Evolutionary conservation across 2,888 invertebrate genomes (phyloP).

Genomic region (Acanthoscelides obtectus): DNA sequence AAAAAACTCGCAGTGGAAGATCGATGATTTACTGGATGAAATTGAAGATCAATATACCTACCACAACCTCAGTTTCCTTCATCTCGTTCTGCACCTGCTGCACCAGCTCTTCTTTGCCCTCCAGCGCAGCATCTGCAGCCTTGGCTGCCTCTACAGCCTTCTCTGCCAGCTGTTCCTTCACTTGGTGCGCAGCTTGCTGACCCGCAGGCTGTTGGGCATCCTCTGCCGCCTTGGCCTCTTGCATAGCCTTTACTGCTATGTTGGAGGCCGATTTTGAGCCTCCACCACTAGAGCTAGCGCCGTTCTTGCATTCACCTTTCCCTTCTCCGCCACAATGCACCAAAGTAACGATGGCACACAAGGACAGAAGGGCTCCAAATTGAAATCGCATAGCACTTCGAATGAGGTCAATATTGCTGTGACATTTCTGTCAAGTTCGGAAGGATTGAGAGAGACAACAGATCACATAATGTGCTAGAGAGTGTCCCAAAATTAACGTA

Average conservation of each 20-base stretch:
- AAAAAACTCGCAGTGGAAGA: not conserved
- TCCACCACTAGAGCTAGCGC: not conserved
- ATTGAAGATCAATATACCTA: slow-evolving; percentile 3
- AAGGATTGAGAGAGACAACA: too few species aligned
- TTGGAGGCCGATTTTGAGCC: slow-evolving; percentile 47
- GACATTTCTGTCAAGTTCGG: not conserved
- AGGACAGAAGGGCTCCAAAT: not conserved
- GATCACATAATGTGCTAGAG: too few species aligned
- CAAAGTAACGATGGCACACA: not conserved
- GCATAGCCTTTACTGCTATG: slow-evolving; percentile 69
- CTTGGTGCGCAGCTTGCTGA: slow-evolving; percentile 64
- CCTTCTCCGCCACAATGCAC: not conserved
- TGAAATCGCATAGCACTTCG: not conserved
- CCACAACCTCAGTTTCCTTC: slow-evolving; percentile 55
- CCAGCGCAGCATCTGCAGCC: slow-evolving; percentile 65
- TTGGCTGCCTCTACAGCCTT: slow-evolving; percentile 68
- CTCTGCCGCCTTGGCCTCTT: slow-evolving; percentile 69
- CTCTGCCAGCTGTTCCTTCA: slow-evolving; percentile 64
- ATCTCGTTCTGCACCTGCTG: slow-evolving; percentile 65
- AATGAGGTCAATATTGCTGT: not conserved
- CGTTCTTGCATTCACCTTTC: not conserved
- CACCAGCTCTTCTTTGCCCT: slow-evolving; percentile 65
- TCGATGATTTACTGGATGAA: not conserved
- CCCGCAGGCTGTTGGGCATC: slow-evolving; percentile 68
- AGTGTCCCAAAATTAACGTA: too few species aligned